Percentiles rank a stretch among this genome's conserved stretches.
These are phyloP conservation scores for Oasisia sp. DNA, from an alignment of 2,888 invertebrate genomes.

Conservation along the genomic window DNA sequence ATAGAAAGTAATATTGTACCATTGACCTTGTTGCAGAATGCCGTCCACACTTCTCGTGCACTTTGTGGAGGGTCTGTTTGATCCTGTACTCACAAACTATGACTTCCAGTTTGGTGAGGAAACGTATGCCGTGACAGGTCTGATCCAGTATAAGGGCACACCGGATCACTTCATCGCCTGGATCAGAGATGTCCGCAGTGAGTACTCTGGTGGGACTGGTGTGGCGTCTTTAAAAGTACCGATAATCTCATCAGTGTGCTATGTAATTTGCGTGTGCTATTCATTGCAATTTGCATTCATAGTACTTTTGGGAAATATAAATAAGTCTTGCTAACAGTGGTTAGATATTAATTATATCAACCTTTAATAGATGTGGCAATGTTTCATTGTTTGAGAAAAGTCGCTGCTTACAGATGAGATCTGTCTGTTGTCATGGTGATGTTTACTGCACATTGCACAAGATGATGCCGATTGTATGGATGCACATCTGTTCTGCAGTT, in stretches of 20 bases:
- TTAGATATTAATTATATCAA: neutral
- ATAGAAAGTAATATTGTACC: conserved; percentile 18
- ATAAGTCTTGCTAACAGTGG: neutral
- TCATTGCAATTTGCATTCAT: neutral
- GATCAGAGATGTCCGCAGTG: conserved; percentile 51
- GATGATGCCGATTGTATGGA: neutral
- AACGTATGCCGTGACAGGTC: conserved; percentile 53
- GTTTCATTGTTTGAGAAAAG: neutral
- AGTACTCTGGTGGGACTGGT: conserved; percentile 28
- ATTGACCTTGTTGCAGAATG: conserved; percentile 47
- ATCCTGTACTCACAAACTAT: conserved; percentile 44
- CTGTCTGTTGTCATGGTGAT: neutral
- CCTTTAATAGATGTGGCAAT: neutral
- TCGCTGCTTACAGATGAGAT: neutral
- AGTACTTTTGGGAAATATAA: neutral
- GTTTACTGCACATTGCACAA: neutral
- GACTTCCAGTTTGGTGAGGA: conserved; percentile 43
- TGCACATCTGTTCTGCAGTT: too few species aligned
- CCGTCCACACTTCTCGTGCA: conserved; percentile 55
- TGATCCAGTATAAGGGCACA: conserved; percentile 58
- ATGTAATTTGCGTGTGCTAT: neutral
- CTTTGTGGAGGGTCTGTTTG: conserved; percentile 58
- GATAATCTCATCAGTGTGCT: neutral
- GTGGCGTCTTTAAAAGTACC: neutral
- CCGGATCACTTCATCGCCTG: conserved; percentile 63